These are phyloP conservation scores for Syngnathus floridae DNA, from an alignment of 2,113 vertebrate species.

Conservation along the genomic window DNA sequence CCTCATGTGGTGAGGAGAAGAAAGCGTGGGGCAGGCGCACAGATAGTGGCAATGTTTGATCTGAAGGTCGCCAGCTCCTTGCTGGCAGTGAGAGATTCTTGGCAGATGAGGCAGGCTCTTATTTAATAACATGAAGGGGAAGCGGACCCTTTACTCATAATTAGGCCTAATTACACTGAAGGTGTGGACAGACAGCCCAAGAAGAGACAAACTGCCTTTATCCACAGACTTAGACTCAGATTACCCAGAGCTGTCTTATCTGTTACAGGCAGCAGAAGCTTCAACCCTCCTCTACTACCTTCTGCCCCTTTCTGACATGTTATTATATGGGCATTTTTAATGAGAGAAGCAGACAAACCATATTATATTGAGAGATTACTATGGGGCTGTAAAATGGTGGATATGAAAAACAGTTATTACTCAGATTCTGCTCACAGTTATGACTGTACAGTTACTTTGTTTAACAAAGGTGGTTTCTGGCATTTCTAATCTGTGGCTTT, in stretches of 20 bases:
- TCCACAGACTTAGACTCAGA: conserved; percentile 98
- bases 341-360: conserved; percentile 5
- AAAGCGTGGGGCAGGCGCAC: conserved; percentile 63
- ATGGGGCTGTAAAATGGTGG: conserved; percentile 14
- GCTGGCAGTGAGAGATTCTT: conserved; percentile 90
- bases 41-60: conserved; percentile 97
- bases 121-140: conserved; percentile 99
- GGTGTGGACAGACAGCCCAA: conserved; percentile 97
- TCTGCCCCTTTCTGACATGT: conserved; percentile 80
- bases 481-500: conserved; percentile 29
- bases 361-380: conserved; percentile 14
- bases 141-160: conserved; percentile 98
- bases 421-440: conserved; percentile 2
- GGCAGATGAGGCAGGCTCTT: conserved; percentile 88
- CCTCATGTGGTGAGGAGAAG: conserved; percentile 42
- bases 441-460: background rate
- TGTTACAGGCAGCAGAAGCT: conserved; percentile 87
- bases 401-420: background rate
- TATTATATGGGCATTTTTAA: conserved; percentile 43
- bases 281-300: conserved; percentile 79
- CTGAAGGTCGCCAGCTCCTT: conserved; percentile 89
- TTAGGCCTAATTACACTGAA: conserved; percentile 99
- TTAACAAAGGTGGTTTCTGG: background rate
- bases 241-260: conserved; percentile 96
- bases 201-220: conserved; percentile 99